Evolutionary conservation across 2,113 vertebrate species (phyloP).

Genomic region (Mus spicilegus): DNA sequence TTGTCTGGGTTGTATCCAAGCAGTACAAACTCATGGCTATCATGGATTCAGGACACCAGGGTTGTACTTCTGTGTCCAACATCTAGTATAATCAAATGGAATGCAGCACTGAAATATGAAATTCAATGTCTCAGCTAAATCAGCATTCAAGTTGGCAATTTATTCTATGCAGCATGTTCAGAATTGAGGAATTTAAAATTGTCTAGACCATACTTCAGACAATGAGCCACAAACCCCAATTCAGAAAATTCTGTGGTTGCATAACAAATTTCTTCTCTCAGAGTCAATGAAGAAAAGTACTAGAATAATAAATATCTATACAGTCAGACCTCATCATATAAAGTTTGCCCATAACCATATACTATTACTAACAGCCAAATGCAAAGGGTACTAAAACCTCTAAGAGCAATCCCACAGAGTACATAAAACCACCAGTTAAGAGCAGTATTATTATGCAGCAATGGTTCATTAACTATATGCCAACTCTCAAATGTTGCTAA

Average conservation of each 20-base stretch:
- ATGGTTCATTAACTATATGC: conserved; percentile 14
- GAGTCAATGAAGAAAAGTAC: conserved; percentile 64
- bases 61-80: conserved; percentile 55
- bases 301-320: conserved; percentile 43
- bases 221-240: conserved; percentile 70
- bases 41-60: conserved; percentile 60
- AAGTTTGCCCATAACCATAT: conserved; percentile 14
- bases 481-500: background rate
- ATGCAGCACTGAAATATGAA: conserved; percentile 74
- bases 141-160: conserved; percentile 70
- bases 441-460: background rate
- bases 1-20: conserved; percentile 59
- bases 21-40: conserved; percentile 44
- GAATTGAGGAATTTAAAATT: conserved; percentile 75
- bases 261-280: conserved; percentile 60
- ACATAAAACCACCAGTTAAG: background rate
- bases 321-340: conserved; percentile 38
- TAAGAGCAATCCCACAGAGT: background rate
- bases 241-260: conserved; percentile 63
- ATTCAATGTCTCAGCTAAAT: conserved; percentile 74
- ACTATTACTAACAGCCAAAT: background rate
- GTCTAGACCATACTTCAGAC: conserved; percentile 79
- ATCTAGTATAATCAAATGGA: conserved; percentile 68
- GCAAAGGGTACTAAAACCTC: background rate
- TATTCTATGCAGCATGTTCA: conserved; percentile 51